A percentile compares a stretch with the other conserved stretches of the same genome.
Conservation (phyloP, 2,113 vertebrate species). For the Astur gentilis region DNA sequence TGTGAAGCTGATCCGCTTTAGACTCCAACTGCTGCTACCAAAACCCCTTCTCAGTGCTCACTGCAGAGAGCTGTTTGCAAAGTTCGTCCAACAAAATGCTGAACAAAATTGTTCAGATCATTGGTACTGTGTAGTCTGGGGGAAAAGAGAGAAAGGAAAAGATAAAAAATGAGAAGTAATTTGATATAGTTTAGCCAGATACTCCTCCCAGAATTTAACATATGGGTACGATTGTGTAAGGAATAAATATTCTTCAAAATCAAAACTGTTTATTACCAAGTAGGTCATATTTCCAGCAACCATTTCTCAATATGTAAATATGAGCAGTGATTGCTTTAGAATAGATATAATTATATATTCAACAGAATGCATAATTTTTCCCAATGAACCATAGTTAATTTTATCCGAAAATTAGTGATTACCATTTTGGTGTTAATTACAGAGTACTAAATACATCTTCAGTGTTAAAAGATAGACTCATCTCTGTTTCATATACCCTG, state of each 20-base stretch:
- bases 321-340: constrained; percentile 68
- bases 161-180: neutral
- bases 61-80: neutral
- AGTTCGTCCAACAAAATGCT: neutral
- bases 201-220: constrained; percentile 22
- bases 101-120: neutral
- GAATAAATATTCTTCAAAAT: constrained; percentile 36
- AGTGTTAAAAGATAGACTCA: constrained; percentile 32
- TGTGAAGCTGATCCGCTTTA: neutral
- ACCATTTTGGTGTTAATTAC: constrained; percentile 67
- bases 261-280: constrained; percentile 36
- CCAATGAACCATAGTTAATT: constrained; percentile 61
- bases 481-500: neutral
- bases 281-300: constrained; percentile 53
- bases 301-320: constrained; percentile 64
- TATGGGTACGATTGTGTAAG: neutral
- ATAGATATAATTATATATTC: constrained; percentile 70
- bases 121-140: neutral
- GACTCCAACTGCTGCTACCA: neutral
- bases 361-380: constrained; percentile 55
- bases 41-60: neutral
- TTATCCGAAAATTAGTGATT: constrained; percentile 69
- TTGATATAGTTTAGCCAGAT: neutral
- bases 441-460: constrained; percentile 36
- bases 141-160: neutral